Evolutionary conservation across 2,113 vertebrate species (phyloP).

Genomic region (Leptosomus discolor): DNA sequence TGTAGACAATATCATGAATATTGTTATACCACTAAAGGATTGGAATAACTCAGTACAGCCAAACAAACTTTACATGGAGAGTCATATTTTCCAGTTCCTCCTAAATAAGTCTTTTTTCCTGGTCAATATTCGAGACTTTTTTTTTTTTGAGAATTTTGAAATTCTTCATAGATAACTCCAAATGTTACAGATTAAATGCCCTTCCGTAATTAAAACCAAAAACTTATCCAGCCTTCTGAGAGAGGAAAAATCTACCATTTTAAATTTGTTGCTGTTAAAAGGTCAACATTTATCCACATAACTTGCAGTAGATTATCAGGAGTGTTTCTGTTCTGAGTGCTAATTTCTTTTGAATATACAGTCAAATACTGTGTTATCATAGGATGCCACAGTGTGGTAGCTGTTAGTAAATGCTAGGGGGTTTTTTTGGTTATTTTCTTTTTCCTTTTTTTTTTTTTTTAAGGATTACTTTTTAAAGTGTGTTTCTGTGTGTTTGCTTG

Average conservation of each 20-base stretch:
- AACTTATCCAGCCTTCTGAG: background rate
- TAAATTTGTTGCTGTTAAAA: background rate
- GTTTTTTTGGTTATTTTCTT: background rate
- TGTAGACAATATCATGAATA: background rate
- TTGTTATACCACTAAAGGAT: background rate
- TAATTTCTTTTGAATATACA: background rate
- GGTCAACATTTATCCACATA: background rate
- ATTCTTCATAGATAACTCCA: background rate
- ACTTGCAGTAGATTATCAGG: background rate
- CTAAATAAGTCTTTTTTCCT: background rate
- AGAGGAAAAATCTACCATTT: background rate
- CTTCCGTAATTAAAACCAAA: background rate
- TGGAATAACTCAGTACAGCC: background rate
- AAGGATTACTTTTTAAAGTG: background rate
- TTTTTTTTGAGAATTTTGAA: background rate
- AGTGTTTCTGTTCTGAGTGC: background rate
- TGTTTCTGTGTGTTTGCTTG: background rate
- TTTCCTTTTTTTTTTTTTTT: too few relatives aligned
- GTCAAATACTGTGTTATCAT: background rate
- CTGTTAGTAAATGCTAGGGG: background rate
- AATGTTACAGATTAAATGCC: background rate
- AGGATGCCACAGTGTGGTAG: constrained; percentile 38
- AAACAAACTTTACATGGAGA: background rate
- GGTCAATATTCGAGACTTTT: background rate
- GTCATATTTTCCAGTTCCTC: background rate